Percentiles rank a stretch among this genome's conserved stretches.
Conservation (phyloP, 2,113 vertebrate species). For the Cinclus mexicanus region DNA sequence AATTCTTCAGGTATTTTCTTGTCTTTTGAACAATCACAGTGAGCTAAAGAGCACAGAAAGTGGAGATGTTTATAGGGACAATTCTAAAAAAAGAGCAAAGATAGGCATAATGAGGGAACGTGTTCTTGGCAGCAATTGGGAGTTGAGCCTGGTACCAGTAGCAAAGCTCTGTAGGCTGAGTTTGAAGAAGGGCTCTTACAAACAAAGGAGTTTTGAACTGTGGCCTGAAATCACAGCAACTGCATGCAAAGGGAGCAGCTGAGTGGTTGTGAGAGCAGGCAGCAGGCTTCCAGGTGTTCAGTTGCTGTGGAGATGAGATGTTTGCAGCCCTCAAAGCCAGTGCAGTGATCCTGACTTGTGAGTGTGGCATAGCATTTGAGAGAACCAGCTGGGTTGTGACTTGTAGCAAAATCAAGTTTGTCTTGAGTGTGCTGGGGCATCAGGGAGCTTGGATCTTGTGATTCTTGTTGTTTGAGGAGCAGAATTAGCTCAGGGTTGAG, state of each 20-base stretch:
- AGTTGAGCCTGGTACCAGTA: not conserved
- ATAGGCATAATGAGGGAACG: not conserved
- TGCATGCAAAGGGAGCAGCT: not conserved
- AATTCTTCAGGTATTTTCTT: constrained; percentile 13
- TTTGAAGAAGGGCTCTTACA: not conserved
- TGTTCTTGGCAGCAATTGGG: not conserved
- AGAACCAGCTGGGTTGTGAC: not conserved
- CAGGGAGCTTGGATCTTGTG: not conserved
- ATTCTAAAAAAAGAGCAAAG: not conserved
- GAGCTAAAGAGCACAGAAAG: not conserved
- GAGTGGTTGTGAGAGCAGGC: not conserved
- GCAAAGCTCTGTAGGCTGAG: not conserved
- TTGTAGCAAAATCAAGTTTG: not conserved
- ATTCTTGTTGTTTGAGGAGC: not conserved
- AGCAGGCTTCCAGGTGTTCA: not conserved
- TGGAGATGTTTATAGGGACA: not conserved
- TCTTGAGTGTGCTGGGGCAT: not conserved
- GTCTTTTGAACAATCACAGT: not conserved
- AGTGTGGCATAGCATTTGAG: not conserved
- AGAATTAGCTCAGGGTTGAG: not conserved
- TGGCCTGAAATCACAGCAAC: not conserved
- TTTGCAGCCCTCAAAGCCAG: not conserved
- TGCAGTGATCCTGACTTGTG: not conserved
- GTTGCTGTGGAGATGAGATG: not conserved
- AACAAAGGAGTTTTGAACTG: not conserved